Base-by-base conservation (phyloP, 2,797 vertebrate genomes). In the Oreonectes daqikongensis region DNA sequence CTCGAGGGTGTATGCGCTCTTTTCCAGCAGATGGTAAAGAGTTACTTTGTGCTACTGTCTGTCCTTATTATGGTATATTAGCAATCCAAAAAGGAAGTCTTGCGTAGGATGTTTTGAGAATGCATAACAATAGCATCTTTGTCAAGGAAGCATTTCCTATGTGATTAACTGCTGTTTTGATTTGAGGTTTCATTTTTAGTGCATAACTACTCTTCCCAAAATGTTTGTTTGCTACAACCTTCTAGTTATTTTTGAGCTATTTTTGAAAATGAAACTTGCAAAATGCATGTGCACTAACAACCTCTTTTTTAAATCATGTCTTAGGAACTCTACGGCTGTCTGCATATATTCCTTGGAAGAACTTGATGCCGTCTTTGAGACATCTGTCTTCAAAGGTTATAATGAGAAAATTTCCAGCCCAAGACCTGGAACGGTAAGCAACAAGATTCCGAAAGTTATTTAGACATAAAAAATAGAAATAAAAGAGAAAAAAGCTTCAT, bases 1-100 rank as follows among this genome's bases (percentile, higher is more conserved):
- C 1, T 90, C 90, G 0, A 78, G 40, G 17, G 77, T 94, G 30
- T 94, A 93, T n/a, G 92, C 86, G 0, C 89, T 94, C 3, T 94
- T 94, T 78, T 89, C 91, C 8, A 94, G 92, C 85, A 91, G 90
- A 87, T 94, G 94, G 94, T 94, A 38, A 82, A 90, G 40, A 50
- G 9, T 28, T 77, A 75, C 63, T 78, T 69, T 0, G 4, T 30
- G 15, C 2, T 59, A 30, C 11, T 35, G 18, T 61, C 35, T 60
- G 2, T 35, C 18, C 17, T 12, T n/a, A 5, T 61, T n/a, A 4
- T 35, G 4, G 59, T 32, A 11, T 35, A 4, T 8, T 11, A 5
- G 17, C 2, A n/a, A 32, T 30, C 1, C 57, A 32, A 32, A 60
- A 60, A 32, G 15, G 46, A 50, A 68, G 5, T 28, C 10, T 35